Evolutionary conservation across 2,113 vertebrate genomes (phyloP), one percentile per base, ranked within the genome.

Genomic region (Grammomys surdaster): DNA sequence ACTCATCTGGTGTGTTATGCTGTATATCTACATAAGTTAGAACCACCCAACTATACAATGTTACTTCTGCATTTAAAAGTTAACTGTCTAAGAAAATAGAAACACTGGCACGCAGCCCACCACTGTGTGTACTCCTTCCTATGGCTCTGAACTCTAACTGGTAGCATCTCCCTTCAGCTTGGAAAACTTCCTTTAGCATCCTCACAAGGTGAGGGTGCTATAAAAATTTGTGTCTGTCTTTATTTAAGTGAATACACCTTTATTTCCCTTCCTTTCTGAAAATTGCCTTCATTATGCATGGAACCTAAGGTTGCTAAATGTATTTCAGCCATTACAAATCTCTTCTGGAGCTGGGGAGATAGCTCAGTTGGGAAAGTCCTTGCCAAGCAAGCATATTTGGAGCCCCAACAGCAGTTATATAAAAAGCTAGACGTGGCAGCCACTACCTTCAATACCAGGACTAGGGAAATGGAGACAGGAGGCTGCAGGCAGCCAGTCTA

Each of bases 191-290:
- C 46, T 40, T 31, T 40, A n/a, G 24, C 70, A 67, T 82, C 67
- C 36, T 22, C 81, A 20, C 4, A 31, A 28, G 20, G 5, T 16
- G 72, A 16, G 11, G 22, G 28, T 67, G 67, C 36, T 46, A 16
- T 5, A 46, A 24, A 65, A 72, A 82, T 72, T 43, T 67, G 19
- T 33, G 63, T 28, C 33, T 65, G 26, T 17, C 70, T 67, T 87
- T 78, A 70, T 70, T 77, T 88, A 81, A 67, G 14, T 88, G 56
- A 88, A 46, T 31, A 14, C 12, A 7, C 16, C 11, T 54, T 63
- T 31, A 91, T 63, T 40, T 87, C 10, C 28, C n/a, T 91, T 87
- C 65, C 43, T 65, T 92, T 46, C 84, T 92, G 43, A 92, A 92
- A 36, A 31, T 10, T 4, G 17, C 31, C 13, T 88, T 91, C 43